phyloP scores from a whole-genome alignment of 2,888 invertebrate species.

The Ornithoptera priamus region DNA sequence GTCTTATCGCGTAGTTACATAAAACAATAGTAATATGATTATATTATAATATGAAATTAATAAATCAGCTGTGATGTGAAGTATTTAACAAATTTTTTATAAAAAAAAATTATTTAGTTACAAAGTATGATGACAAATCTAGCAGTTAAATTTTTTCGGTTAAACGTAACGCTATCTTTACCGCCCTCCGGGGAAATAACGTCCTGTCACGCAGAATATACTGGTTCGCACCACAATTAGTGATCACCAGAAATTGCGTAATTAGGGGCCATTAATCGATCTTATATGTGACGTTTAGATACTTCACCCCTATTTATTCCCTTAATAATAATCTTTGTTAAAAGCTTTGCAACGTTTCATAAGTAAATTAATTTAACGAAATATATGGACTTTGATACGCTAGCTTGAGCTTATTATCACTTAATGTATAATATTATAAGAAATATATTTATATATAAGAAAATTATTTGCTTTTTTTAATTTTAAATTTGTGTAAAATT shows the following conservation, averaged over 20 bases:
- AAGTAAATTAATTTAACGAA: too few species aligned
- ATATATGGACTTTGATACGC: too few species aligned
- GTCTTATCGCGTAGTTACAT: too few species aligned
- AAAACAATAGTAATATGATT: too few species aligned
- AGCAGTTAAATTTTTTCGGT: conserved; percentile 48
- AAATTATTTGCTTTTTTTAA: too few species aligned
- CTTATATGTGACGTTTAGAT: conserved; percentile 58
- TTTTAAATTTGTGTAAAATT: too few species aligned
- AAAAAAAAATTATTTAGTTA: neutral
- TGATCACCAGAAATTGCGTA: conserved; percentile 79
- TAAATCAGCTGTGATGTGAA: too few species aligned
- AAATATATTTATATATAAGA: too few species aligned
- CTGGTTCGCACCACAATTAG: conserved; percentile 74
- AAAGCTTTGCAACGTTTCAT: neutral
- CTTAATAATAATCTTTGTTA: neutral
- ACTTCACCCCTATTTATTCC: conserved; percentile 53
- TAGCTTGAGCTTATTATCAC: too few species aligned
- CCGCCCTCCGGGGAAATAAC: conserved; percentile 77
- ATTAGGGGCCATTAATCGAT: conserved; percentile 77
- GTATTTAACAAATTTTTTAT: too few species aligned
- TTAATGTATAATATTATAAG: too few species aligned
- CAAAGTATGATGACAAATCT: conserved; percentile 31
- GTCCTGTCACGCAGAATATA: conserved; percentile 78
- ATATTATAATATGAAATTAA: too few species aligned
- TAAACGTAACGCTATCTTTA: conserved; percentile 72